Conservation (phyloP, 2,113 vertebrate species). For the Perca flavescens region DNA sequence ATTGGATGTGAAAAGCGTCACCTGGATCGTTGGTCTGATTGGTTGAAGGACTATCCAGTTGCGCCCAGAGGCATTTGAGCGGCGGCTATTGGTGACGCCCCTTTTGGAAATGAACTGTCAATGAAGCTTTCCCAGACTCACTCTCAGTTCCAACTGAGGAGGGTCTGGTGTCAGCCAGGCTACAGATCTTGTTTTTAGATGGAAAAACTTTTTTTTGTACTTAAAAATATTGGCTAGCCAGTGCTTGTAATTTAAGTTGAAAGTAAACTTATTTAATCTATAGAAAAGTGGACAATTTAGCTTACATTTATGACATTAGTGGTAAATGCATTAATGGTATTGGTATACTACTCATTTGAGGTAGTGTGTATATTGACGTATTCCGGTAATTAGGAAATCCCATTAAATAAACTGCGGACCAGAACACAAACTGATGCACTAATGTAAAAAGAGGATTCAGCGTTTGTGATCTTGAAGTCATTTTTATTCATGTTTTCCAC, state of each 20-base stretch:
- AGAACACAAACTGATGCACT: not conserved
- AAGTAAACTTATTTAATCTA: not conserved
- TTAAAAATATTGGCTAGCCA: not conserved
- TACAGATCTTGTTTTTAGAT: not conserved
- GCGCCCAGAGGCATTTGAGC: too few species aligned
- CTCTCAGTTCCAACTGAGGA: too few species aligned
- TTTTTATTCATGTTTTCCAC: conserved; percentile 30
- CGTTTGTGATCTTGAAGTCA: not conserved
- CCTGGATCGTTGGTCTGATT: too few species aligned
- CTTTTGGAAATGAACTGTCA: too few species aligned
- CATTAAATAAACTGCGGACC: not conserved
- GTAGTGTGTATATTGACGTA: not conserved
- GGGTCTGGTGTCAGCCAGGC: too few species aligned
- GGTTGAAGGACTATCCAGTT: too few species aligned
- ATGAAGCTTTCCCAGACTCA: too few species aligned
- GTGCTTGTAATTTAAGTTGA: not conserved
- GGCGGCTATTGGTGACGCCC: too few species aligned
- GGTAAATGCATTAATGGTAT: not conserved
- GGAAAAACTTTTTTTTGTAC: not conserved
- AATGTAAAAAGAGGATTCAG: not conserved
- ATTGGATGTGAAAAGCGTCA: too few species aligned
- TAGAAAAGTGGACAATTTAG: not conserved
- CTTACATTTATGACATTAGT: not conserved
- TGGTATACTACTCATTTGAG: not conserved
- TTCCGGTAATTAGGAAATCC: not conserved